Evolutionary conservation across 1,140 invertebrate genomes (phyloP).

Genomic region (Pomacea maculata): DNA sequence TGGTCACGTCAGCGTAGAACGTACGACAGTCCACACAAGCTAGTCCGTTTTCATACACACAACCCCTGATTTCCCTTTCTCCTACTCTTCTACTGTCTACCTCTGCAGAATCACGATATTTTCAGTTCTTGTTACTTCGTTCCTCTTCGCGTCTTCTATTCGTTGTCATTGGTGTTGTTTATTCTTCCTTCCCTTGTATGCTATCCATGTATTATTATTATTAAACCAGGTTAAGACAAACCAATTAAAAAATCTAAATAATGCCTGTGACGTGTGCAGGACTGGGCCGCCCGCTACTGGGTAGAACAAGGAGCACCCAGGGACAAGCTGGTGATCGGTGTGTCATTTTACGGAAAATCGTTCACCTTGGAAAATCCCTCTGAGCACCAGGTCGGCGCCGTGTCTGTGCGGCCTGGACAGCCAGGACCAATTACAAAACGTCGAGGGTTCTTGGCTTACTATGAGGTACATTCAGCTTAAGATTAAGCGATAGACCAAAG

Average conservation of each 20-base stretch:
- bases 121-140: too few relatives aligned
- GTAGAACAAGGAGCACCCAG: constrained; percentile 81
- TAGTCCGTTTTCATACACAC: too few relatives aligned
- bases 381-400: constrained; percentile 20
- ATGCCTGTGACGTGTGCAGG: constrained; percentile 12
- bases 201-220: not conserved
- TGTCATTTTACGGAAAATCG: constrained; percentile 72
- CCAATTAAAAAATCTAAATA: not conserved
- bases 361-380: constrained; percentile 28
- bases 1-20: too few relatives aligned
- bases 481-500: not conserved
- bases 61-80: too few relatives aligned
- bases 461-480: constrained; percentile 72
- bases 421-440: constrained; percentile 86
- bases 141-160: too few relatives aligned
- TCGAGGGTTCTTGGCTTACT: constrained; percentile 90
- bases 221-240: not conserved
- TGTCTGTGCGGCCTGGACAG: constrained; percentile 23
- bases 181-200: not conserved
- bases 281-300: constrained; percentile 41
- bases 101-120: too few relatives aligned
- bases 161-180: too few relatives aligned
- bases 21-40: too few relatives aligned
- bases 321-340: constrained; percentile 94
- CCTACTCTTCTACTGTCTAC: too few relatives aligned